Percentiles rank a stretch among this genome's conserved stretches.
These are phyloP conservation scores for Halocynthia roretzi DNA, from an alignment of 23 tunicate genomes.

Conservation along the genomic window DNA sequence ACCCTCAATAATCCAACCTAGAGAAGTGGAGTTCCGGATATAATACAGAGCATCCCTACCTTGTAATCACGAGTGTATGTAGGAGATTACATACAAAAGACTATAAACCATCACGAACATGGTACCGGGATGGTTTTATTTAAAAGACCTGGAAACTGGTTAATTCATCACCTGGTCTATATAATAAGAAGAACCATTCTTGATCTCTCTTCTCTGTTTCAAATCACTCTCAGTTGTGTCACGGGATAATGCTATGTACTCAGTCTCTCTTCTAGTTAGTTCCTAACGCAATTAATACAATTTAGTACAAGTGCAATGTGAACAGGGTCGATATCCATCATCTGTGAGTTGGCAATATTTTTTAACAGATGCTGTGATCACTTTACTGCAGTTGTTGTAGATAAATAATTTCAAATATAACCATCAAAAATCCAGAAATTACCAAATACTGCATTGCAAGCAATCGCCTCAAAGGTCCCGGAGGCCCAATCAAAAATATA, in stretches of 20 bases:
- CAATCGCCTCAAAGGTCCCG: conserved; percentile 72
- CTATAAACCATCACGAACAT: too few species aligned
- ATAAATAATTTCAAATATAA: neutral
- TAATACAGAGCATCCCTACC: too few species aligned
- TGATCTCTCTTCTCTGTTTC: conserved; percentile 92
- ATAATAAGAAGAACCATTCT: conserved; percentile 72
- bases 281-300: conserved; percentile 34
- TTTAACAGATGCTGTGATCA: neutral
- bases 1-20: too few species aligned
- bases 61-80: too few species aligned
- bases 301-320: neutral
- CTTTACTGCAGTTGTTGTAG: too few species aligned
- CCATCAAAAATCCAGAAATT: neutral
- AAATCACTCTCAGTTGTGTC: conserved; percentile 96
- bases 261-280: conserved; percentile 77
- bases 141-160: too few species aligned
- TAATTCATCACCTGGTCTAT: conserved; percentile 56
- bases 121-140: too few species aligned
- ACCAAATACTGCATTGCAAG: conserved; percentile 91
- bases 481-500: conserved; percentile 87
- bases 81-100: too few species aligned
- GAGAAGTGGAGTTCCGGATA: too few species aligned
- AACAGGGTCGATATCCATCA: neutral
- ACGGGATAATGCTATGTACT: conserved; percentile 78
- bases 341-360: neutral